Evolutionary conservation across 2,797 vertebrate species (phyloP).

Genomic region (Eutrigla gurnardus): DNA sequence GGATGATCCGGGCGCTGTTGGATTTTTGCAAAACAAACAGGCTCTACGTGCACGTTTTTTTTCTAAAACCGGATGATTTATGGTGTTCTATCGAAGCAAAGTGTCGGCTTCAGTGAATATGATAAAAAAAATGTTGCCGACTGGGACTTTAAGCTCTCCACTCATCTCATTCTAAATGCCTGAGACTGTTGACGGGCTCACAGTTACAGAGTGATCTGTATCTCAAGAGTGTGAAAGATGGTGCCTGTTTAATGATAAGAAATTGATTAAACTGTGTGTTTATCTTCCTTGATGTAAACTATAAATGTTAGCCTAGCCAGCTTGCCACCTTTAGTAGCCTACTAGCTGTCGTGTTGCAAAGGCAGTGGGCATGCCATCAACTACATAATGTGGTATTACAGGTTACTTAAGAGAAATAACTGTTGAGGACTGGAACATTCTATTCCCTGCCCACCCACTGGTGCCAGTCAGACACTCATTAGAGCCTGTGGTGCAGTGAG

Average conservation of each 20-base stretch:
- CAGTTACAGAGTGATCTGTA: background rate
- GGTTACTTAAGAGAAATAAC: constrained; percentile 1
- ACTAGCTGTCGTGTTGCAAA: background rate
- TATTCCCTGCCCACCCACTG: constrained; percentile 21
- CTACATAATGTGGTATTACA: background rate
- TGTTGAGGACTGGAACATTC: constrained; percentile 1
- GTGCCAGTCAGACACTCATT: constrained; percentile 24
- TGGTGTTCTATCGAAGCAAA: too few species aligned
- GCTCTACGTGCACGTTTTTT: too few species aligned
- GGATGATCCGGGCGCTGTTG: too few species aligned
- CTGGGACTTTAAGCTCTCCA: background rate
- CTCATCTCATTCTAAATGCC: constrained; percentile 4
- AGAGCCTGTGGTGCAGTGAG: constrained; percentile 6
- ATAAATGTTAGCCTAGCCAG: background rate
- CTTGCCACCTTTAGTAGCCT: background rate
- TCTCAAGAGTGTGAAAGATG: background rate
- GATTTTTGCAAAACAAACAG: too few species aligned
- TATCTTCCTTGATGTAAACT: background rate
- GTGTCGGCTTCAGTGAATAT: too few species aligned
- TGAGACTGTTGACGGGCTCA: constrained; percentile 1
- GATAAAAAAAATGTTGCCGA: too few species aligned
- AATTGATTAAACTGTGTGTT: background rate
- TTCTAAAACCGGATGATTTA: too few species aligned
- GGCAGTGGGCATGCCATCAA: background rate
- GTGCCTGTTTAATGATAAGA: background rate